A percentile compares a stretch with the other conserved stretches of the same genome.
phyloP scores from a whole-genome alignment of 2,888 invertebrate species.

The Antitype chi region DNA sequence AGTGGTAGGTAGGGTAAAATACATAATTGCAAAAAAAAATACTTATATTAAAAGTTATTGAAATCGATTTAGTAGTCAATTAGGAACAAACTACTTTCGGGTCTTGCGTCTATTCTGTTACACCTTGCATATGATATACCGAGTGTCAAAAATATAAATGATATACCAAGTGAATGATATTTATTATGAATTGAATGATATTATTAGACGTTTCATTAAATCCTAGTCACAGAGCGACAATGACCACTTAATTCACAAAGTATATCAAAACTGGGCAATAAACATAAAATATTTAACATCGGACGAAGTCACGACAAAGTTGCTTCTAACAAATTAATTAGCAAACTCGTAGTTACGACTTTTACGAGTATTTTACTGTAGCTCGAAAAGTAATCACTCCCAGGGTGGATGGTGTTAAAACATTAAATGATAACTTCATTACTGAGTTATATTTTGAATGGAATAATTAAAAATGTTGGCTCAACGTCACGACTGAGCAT shows the following conservation, averaged over 20 bases:
- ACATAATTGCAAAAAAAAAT: too few species aligned
- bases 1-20: too few species aligned
- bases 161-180: too few species aligned
- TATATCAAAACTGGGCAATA: conserved; percentile 56
- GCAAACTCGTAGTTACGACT: conserved; percentile 54
- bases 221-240: conserved; percentile 26
- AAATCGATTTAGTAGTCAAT: too few species aligned
- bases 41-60: too few species aligned
- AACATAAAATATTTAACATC: conserved; percentile 60
- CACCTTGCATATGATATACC: not conserved
- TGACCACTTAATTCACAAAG: conserved; percentile 57
- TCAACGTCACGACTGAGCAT: conserved; percentile 51
- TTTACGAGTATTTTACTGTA: conserved; percentile 62
- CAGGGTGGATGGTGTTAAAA: conserved; percentile 57
- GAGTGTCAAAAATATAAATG: too few species aligned
- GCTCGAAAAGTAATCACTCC: conserved; percentile 64
- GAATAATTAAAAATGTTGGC: conserved; percentile 63
- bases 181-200: too few species aligned
- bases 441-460: conserved; percentile 63
- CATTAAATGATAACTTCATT: conserved; percentile 68
- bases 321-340: conserved; percentile 63
- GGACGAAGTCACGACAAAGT: conserved; percentile 56
- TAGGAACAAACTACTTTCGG: too few species aligned
- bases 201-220: too few species aligned
- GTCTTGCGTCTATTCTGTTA: too few species aligned